Evolutionary conservation across 1,140 invertebrate genomes (phyloP).

Genomic region (Panulirus ornatus): DNA sequence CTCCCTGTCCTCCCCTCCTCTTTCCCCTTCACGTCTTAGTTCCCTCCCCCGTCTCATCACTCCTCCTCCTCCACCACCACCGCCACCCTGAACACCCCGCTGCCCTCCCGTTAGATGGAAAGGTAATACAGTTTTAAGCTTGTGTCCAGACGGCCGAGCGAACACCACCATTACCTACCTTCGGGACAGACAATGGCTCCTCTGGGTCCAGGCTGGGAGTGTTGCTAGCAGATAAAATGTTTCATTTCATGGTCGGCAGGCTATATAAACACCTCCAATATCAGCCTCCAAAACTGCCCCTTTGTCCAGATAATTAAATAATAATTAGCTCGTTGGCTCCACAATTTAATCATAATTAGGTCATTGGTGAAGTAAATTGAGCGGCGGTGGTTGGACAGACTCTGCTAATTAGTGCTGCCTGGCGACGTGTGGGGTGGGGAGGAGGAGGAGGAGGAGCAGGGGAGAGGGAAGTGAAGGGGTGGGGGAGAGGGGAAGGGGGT

Average conservation of each 20-base stretch:
- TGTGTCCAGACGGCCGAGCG: too few relatives aligned
- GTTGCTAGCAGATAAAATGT: conserved; percentile 22
- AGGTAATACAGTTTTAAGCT: too few relatives aligned
- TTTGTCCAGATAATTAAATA: conserved; percentile 49
- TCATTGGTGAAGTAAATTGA: conserved; percentile 8
- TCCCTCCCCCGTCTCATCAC: background rate
- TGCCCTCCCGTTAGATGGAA: too few relatives aligned
- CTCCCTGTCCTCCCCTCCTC: too few relatives aligned
- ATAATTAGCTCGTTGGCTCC: conserved; percentile 53
- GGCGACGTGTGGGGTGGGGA: background rate
- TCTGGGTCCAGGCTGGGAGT: background rate
- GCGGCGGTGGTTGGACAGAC: background rate
- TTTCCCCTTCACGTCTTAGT: background rate
- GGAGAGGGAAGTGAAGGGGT: background rate
- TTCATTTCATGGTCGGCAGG: conserved; percentile 24
- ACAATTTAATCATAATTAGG: conserved; percentile 61
- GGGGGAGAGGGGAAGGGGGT: background rate
- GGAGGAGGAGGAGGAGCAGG: background rate
- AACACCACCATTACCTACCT: too few relatives aligned
- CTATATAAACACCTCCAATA: conserved; percentile 34
- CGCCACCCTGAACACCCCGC: too few relatives aligned
- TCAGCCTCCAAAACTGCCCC: conserved; percentile 18
- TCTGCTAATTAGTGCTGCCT: background rate
- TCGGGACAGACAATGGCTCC: too few relatives aligned
- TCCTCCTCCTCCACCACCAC: background rate